Evolutionary conservation across 1,140 invertebrate genomes (phyloP), one percentile per base, ranked within the genome.

Genomic region (Trichonephila inaurata): DNA sequence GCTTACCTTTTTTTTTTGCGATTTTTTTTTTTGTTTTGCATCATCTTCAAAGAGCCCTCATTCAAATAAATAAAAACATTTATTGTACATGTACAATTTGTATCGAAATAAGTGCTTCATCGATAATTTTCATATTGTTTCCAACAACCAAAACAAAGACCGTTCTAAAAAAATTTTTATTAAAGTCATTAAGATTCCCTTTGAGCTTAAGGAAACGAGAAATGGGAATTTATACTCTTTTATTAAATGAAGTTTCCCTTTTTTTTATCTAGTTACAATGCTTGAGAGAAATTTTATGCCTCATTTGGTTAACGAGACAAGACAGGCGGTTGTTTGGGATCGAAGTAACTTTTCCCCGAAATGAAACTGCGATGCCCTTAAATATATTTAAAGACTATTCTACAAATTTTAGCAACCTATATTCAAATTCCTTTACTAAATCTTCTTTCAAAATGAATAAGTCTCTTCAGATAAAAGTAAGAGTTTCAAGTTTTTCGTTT

Each of bases 241-340:
- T 40, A 16, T 64, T 51, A 19, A 60, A 21, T 44, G n/a, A 40
- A 33, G 33, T 1, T 33, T 33, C 62, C 19, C n/a, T 89, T 64
- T 88, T 88, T 66, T 69, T 14, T 21, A 4, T 44, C 1, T 16
- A 40, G 2, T 10, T 19, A 24, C 51, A 58, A 61, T 12, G 87
- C 87, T 64, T 10, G 87, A 51, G 87, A 89, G 87, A 89, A 89
- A 89, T n/a, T 89, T 89, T 62, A 89, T 64, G 33, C 87, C 87
- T 89, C 87, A 89, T 89, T 89, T 89, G 62, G 40, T 58, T 89
- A 69, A 89, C 64, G 64, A 89, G 87, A 89, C 87, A 51, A 72
- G 64, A 69, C 62, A 89, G 87, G 19, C 21, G 33, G 40, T 64
- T 89, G 33, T 89, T 89, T 89, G 33, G 64, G n/a, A 89, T 62